Evolutionary conservation across 2,888 invertebrate genomes (phyloP).

Genomic region (Antheraea assamensis): DNA sequence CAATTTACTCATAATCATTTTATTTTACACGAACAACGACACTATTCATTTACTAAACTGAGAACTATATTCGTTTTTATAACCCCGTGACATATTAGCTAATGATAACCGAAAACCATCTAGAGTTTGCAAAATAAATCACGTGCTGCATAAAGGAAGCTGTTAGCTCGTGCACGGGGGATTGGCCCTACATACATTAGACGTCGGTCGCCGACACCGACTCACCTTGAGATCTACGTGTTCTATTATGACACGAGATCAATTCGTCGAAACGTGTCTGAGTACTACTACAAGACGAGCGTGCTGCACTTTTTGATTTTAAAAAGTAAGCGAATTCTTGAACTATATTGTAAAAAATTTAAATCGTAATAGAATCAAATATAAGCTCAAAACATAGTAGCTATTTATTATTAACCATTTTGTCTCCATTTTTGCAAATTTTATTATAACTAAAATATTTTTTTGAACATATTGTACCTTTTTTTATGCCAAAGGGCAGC

Average conservation of each 20-base stretch:
- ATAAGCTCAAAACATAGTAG: background rate
- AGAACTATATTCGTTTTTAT: background rate
- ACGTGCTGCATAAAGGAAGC: conserved; percentile 12
- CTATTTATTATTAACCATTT: background rate
- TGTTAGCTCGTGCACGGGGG: conserved; percentile 11
- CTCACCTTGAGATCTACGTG: conserved; percentile 45
- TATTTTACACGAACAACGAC: background rate
- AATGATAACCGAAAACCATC: conserved; percentile 1
- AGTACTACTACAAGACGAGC: background rate
- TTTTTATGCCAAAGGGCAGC: no score
- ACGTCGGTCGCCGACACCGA: conserved; percentile 14
- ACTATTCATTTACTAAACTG: background rate
- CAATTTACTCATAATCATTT: background rate
- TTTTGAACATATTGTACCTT: no score
- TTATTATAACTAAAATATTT: no score
- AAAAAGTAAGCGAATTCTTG: background rate
- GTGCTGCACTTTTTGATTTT: background rate
- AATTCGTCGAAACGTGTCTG: conserved; percentile 48
- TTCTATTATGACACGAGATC: conserved; percentile 40
- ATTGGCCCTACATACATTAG: conserved; percentile 6
- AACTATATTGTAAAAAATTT: background rate
- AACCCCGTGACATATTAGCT: background rate
- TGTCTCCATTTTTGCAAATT: no score
- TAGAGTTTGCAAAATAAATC: conserved; percentile 6
- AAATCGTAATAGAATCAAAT: background rate